Base-by-base conservation (phyloP, 92 coral and sea anemone genomes). In the Epizoanthus stellaris region DNA sequence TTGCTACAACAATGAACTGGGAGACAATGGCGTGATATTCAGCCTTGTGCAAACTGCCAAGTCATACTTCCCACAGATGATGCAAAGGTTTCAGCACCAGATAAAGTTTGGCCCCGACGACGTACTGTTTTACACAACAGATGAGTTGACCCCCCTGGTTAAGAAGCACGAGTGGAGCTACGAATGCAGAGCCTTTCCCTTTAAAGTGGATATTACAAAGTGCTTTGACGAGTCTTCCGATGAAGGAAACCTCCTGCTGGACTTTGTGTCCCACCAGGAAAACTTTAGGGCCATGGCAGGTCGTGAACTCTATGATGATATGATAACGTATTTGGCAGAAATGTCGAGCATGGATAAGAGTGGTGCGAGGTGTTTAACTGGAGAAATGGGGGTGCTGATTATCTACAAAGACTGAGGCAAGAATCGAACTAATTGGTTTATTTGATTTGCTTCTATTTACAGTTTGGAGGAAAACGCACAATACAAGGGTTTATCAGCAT, bases 241-340 rank as follows among this genome's bases (percentile, higher is more conserved):
- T 38, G 87, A 86, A 67, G 90, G 93, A 20, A 75, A 60, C 80
- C 77, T 81, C 80, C 57, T 86, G 67, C 61, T 89, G 17, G 92
- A 89, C 39, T 89, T 73, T 45, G 70, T 89, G 66, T 71, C 92
- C 14, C 92, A 89, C 54, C 89, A 85, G 60, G 87, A 80, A 39
- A 82, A 86, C 59, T 89, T 89, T 69, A 79, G 92, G 67, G 87
- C 76, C 20, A 89, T 80, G 11, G 92, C 92, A 43, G 89, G 64
- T 66, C 63, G 47, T 80, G 87, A 75, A 30, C 84, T 90, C 59
- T 16, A 54, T 38, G 16, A 75, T 3, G 68, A 70, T 14, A 67
- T 90, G 75, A 69, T 72, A 62, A 68, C 73, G 53, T 86, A 65
- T 65, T 89, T 89, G 52, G 38, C 70, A 13, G 87, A 85, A 38